Evolutionary conservation across 2,888 invertebrate genomes (phyloP).

Genomic region (Perizoma affinitatum): DNA sequence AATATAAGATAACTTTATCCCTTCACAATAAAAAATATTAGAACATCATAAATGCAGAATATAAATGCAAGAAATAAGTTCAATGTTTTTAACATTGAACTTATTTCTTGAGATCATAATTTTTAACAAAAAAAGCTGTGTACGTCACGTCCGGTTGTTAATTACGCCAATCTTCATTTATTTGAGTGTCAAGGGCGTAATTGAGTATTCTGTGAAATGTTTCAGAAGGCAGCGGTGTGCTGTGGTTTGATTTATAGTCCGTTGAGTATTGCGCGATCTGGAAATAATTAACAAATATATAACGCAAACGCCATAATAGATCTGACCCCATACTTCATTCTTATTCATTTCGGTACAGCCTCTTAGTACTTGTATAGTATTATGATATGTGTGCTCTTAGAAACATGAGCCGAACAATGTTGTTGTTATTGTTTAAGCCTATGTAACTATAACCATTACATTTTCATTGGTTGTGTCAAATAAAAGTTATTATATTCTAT

Average conservation of each 20-base stretch:
- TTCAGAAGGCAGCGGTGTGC: conserved; percentile 90
- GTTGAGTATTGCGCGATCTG: conserved; percentile 91
- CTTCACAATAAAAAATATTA: conserved; percentile 1
- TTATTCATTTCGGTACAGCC: too few species aligned
- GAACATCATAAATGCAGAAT: not conserved
- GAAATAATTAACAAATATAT: conserved; percentile 43
- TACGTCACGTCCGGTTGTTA: not conserved
- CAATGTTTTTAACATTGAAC: too few species aligned
- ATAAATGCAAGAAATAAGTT: too few species aligned
- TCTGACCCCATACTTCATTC: too few species aligned
- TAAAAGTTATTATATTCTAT: too few species aligned
- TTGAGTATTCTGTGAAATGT: conserved; percentile 53
- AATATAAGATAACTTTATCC: not conserved
- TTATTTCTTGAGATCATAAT: not conserved
- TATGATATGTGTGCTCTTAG: too few species aligned
- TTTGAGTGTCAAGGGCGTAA: conserved; percentile 9
- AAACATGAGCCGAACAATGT: too few species aligned
- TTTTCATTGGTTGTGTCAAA: too few species aligned
- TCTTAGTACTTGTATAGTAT: too few species aligned
- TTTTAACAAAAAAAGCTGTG: not conserved
- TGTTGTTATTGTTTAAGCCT: too few species aligned
- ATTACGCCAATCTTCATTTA: not conserved
- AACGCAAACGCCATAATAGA: too few species aligned
- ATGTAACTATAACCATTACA: too few species aligned
- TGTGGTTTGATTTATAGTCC: conserved; percentile 94